phyloP scores from a whole-genome alignment of 37 sponge, comb jelly and placozoan genomes.

The Corticium candelabrum region DNA sequence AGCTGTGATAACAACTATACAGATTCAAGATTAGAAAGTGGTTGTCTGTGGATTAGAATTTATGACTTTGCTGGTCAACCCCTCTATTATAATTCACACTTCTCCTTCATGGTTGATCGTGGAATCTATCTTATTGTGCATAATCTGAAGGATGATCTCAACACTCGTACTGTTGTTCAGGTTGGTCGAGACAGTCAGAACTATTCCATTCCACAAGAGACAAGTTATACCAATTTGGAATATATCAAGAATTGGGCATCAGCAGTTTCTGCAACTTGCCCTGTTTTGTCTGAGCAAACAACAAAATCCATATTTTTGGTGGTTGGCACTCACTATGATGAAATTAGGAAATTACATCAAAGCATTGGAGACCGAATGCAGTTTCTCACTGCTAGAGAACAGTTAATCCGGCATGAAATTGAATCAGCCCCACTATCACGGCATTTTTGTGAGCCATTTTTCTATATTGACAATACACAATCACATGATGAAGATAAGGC shows the following conservation, averaged over 20 bases:
- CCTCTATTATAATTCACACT: not conserved
- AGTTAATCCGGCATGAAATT: too few relatives aligned
- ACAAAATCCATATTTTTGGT: not conserved
- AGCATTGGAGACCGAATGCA: not conserved
- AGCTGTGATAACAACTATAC: too few relatives aligned
- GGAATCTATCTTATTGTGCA: constrained; percentile 8
- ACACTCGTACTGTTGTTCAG: not conserved
- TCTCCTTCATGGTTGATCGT: not conserved
- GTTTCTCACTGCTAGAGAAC: too few relatives aligned
- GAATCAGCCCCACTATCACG: too few relatives aligned
- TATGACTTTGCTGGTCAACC: constrained; percentile 11
- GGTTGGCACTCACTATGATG: not conserved
- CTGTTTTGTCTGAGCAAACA: not conserved
- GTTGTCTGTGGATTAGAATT: not conserved
- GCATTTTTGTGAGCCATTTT: too few relatives aligned
- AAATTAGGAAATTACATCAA: not conserved
- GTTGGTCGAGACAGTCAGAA: not conserved
- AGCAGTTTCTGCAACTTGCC: not conserved
- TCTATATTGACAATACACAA: too few relatives aligned
- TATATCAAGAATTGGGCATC: not conserved
- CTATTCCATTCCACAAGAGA: not conserved
- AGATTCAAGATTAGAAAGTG: too few relatives aligned
- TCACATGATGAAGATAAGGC: too few relatives aligned
- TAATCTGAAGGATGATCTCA: not conserved
- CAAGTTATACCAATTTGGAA: not conserved